Base-by-base conservation (phyloP, 2,797 vertebrate species). In the Phrynocephalus vlangalii region DNA sequence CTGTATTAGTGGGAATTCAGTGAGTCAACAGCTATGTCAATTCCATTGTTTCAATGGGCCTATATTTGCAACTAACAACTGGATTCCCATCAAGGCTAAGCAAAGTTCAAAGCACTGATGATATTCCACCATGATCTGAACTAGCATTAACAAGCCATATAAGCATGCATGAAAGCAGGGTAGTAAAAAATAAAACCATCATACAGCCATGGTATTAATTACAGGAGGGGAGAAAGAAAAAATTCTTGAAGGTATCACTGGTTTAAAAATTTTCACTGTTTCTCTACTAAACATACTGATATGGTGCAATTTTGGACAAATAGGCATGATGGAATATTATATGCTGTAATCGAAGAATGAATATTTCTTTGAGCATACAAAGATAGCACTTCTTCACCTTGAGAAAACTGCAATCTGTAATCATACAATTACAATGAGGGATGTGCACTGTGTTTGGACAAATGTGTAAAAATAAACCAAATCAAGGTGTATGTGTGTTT, bases 151-250 rank as follows among this genome's bases (percentile, higher is more conserved):
- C 90, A 86, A 94, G 75, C 80, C 79, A 4, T 50, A 78, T 91
- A 94, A 93, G 91, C 84, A 87, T 79, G 91, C 89, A 83, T 67
- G 73, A 93, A 90, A 90, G 73, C 73, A 89, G 88, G 76, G 85
- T 90, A 89, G 30, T 67, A 11, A 80, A 83, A 87, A 86, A 93
- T 88, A 91, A 87, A 4, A 56, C 11, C 28, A 68, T 20, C 66
- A 68, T 48, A 24, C 6, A 18, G 5, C 26, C 38, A 2, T 48
- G 10, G 33, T 15, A 13, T 16, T 44, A 68, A 13, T n/a, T 66
- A 66, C n/a, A 73, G 4, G 9, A 63, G 1, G 60, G 22, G 28
- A 1, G 1, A 5, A 63, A 3, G 38, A 44, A 28, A 1, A 56
- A 30, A 0, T 4, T 82, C n/a, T 63, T 66, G 52, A 52, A 60